Base-by-base conservation (phyloP, 2,797 vertebrate species). In the Chiropotes sagulatus region DNA sequence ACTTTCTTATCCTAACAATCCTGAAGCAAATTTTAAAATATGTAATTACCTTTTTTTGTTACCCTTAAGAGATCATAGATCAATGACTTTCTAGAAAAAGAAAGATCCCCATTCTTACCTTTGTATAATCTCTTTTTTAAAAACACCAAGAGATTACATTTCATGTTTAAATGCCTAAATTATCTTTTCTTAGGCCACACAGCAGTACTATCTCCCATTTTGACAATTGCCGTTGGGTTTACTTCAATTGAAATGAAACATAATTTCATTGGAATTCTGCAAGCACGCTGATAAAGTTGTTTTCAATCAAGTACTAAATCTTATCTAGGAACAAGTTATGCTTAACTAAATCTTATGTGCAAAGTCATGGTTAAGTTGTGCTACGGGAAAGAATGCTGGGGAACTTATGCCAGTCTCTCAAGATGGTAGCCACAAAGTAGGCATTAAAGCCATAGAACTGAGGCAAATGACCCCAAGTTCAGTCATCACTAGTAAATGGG, bases 1-100 rank as follows among this genome's bases (percentile, higher is more conserved):
- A 19, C 4, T 73, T 73, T 57, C 30, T 73, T 87, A 28, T 50
- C 86, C 33, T 89, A 87, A 67, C 12, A 95, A 57, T 82, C 22
- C 22, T 70, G 30, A 85, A 61, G 26, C n/a, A 94, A 41, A 75
- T 48, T 28, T 54, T 44, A 81, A 86, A 67, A 70, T 50, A 15
- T 67, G 14, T 48, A 14, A 41, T 85, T 61, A 73, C 4, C 50
- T n/a, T 75, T 41, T 95, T 64, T 57, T 72, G 57, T 78, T 91
- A 67, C 26, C 79, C 57, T 92, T 52, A 41, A 94, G 48, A 36
- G 13, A 95, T 57, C n/a, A 73, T 33, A 86, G 4, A 89, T 30
- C n/a, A 83, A 78, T 92, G 75, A 79, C 73, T 78, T 95, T 94
- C 44, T 20, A 57, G 44, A 75, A 72, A 92, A 89, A 85, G 24